Conservation (phyloP, 2,888 invertebrate genomes). For the Rhimphoctona megacephalus region DNA sequence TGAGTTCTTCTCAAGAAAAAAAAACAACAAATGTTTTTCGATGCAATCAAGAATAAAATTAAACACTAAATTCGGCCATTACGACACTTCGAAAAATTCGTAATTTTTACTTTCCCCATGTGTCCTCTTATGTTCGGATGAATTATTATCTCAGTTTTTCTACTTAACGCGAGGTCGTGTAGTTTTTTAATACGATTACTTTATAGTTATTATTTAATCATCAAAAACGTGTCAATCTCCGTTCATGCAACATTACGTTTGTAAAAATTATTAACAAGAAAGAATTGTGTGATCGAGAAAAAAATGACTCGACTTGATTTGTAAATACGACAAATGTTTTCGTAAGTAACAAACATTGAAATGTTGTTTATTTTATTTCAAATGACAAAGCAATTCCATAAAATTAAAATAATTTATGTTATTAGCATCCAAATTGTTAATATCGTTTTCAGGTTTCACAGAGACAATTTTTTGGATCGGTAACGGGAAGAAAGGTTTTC, state of each 20-base stretch:
- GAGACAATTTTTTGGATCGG: background rate
- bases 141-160: background rate
- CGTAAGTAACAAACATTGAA: background rate
- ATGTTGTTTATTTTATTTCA: background rate
- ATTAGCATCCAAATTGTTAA: background rate
- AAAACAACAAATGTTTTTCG: conserved; percentile 2
- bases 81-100: conserved; percentile 18
- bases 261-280: background rate
- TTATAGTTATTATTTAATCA: background rate
- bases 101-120: conserved; percentile 29
- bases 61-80: conserved; percentile 38
- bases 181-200: background rate
- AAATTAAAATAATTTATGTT: background rate
- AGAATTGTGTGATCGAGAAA: background rate
- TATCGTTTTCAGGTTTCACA: background rate
- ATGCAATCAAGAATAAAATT: conserved; percentile 54
- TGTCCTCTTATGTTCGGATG: background rate
- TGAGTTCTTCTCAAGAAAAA: conserved; percentile 35
- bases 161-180: background rate
- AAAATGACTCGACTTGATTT: background rate
- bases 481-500: conserved; percentile 3
- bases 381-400: background rate
- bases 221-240: background rate
- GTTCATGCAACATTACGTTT: background rate
- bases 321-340: background rate